Conservation (phyloP, 1,140 invertebrate genomes). For the Drosophila pallidifrons region DNA sequence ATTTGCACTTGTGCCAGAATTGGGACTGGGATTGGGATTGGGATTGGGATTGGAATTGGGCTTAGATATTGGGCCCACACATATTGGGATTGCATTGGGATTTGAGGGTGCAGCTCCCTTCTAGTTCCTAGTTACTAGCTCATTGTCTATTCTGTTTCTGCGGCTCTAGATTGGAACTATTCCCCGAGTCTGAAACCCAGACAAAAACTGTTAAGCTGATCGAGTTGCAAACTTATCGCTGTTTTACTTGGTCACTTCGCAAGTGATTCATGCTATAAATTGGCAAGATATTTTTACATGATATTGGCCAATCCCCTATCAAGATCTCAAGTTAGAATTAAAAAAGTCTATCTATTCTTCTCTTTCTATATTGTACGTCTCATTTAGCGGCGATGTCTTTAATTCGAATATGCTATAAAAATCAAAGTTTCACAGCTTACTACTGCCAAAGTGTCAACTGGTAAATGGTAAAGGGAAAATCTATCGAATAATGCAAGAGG, state of each 20-base stretch:
- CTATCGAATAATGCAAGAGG: constrained; percentile 1
- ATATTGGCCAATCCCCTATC: background rate
- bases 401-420: background rate
- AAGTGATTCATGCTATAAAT: constrained; percentile 32
- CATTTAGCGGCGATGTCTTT: background rate
- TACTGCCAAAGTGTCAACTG: constrained; percentile 12
- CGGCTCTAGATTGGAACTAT: constrained; percentile 34
- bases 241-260: constrained; percentile 26
- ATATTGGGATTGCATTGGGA: constrained; percentile 32
- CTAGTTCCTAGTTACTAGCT: background rate
- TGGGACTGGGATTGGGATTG: constrained; percentile 19
- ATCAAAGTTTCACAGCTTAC: constrained; percentile 28
- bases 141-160: constrained; percentile 47
- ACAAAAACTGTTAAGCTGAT: constrained; percentile 29
- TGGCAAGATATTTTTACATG: background rate
- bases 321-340: background rate
- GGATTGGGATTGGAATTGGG: background rate
- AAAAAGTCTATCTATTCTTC: background rate
- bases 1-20: constrained; percentile 58
- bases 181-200: constrained; percentile 9
- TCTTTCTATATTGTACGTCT: background rate
- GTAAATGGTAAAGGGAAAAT: background rate
- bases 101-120: background rate
- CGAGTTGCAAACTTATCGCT: constrained; percentile 30
- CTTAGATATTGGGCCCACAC: constrained; percentile 26